phyloP scores from a whole-genome alignment of 2,113 vertebrate species.

The Beaufortia kweichowensis region DNA sequence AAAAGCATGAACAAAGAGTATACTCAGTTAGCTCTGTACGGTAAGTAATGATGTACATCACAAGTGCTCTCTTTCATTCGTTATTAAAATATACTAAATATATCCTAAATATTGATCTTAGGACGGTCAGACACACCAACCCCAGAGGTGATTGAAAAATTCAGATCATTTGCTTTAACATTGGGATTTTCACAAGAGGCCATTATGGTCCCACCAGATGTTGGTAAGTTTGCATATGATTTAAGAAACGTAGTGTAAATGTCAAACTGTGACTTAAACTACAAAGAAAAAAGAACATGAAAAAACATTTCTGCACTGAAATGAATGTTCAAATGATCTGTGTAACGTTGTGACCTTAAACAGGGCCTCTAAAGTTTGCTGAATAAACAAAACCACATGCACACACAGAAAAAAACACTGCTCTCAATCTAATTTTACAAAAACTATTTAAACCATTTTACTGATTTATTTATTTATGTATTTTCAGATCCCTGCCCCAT shows the following conservation, averaged over 20 bases:
- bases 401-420: background rate
- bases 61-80: background rate
- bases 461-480: constrained; percentile 7
- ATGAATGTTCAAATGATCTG: background rate
- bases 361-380: constrained; percentile 10
- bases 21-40: constrained; percentile 55
- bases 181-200: constrained; percentile 51
- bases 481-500: constrained; percentile 48
- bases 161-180: constrained; percentile 41
- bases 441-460: background rate
- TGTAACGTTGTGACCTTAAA: constrained; percentile 19
- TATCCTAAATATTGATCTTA: constrained; percentile 1
- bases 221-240: constrained; percentile 42
- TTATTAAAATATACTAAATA: background rate
- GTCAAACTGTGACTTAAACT: constrained; percentile 36
- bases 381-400: background rate
- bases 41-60: constrained; percentile 24
- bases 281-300: background rate
- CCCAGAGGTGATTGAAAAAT: constrained; percentile 41
- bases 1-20: constrained; percentile 48
- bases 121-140: constrained; percentile 36
- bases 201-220: constrained; percentile 20
- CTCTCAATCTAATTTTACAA: background rate
- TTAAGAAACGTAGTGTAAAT: constrained; percentile 23
- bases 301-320: constrained; percentile 4